Percentiles rank a stretch among this genome's conserved stretches.
These are phyloP conservation scores for Clupea harengus DNA, from an alignment of 2,113 vertebrate species.

Conservation along the genomic window DNA sequence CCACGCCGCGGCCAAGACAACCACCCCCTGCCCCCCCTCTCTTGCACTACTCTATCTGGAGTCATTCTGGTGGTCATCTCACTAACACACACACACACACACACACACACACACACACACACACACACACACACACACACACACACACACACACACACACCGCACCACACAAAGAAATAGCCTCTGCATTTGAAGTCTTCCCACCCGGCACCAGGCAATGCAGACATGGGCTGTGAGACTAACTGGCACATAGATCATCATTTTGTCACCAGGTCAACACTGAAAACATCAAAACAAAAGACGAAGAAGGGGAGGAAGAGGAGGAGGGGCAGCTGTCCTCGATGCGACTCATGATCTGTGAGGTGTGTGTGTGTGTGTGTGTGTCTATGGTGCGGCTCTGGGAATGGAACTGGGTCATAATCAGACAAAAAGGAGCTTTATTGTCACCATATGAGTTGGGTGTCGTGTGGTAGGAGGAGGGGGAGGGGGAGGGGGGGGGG, in stretches of 20 bases:
- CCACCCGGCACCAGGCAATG: neutral
- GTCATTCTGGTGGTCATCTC: neutral
- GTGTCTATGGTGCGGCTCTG: neutral
- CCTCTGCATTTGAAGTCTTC: neutral
- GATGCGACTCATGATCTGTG: neutral
- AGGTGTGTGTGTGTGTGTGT: neutral
- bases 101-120: too few relatives aligned
- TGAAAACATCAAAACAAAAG: neutral
- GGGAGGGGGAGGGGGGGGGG: neutral
- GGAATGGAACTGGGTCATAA: neutral
- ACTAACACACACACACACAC: neutral
- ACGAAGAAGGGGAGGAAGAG: neutral
- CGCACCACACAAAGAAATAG: neutral
- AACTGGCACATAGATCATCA: neutral
- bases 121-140: neutral
- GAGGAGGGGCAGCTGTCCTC: neutral
- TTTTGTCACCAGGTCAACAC: neutral
- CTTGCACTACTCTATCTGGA: neutral
- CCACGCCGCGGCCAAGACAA: neutral
- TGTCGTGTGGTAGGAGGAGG: neutral
- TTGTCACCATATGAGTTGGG: neutral
- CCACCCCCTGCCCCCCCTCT: conserved; percentile 13
- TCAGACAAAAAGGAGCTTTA: neutral
- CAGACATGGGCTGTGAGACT: neutral
- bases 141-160: too few relatives aligned